A percentile compares a stretch with the other conserved stretches of the same genome.
Evolutionary conservation across 2,888 invertebrate species (phyloP).

Genomic region (Ischnus inquisitorius): DNA sequence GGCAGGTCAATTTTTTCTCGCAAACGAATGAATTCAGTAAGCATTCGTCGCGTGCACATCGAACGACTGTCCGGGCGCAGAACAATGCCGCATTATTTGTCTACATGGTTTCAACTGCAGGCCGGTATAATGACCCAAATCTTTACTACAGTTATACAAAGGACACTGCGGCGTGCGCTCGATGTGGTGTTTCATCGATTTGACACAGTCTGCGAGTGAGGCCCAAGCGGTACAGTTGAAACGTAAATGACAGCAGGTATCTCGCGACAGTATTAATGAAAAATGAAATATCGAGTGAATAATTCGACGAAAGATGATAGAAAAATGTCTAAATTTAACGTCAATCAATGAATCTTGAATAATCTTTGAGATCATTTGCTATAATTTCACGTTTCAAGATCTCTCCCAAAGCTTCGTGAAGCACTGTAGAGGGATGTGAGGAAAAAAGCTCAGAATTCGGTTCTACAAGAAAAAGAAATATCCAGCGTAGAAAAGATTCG

Average conservation of each 20-base stretch:
- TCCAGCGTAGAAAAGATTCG: not conserved
- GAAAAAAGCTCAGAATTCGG: not conserved
- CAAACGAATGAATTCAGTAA: not conserved
- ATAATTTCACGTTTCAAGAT: not conserved
- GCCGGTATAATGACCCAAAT: conserved; percentile 57
- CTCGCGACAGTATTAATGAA: not conserved
- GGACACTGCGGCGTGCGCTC: conserved; percentile 36
- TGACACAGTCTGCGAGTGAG: conserved; percentile 17
- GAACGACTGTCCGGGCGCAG: not conserved
- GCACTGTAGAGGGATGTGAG: not conserved
- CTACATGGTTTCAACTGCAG: conserved; percentile 5
- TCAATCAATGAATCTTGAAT: not conserved
- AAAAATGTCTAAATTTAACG: not conserved
- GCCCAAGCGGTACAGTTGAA: not conserved
- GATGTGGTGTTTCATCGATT: conserved; percentile 56
- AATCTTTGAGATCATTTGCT: not conserved
- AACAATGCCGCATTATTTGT: conserved; percentile 30
- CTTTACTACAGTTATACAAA: not conserved
- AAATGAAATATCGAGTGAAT: not conserved
- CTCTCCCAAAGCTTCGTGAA: not conserved
- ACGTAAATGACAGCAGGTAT: not conserved
- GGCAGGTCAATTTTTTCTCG: not conserved
- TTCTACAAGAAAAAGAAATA: not conserved
- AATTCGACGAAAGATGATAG: not conserved
- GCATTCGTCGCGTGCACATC: not conserved